Evolutionary conservation across 2,797 vertebrate species (phyloP).

Genomic region (Chaetophractus vellerosus): DNA sequence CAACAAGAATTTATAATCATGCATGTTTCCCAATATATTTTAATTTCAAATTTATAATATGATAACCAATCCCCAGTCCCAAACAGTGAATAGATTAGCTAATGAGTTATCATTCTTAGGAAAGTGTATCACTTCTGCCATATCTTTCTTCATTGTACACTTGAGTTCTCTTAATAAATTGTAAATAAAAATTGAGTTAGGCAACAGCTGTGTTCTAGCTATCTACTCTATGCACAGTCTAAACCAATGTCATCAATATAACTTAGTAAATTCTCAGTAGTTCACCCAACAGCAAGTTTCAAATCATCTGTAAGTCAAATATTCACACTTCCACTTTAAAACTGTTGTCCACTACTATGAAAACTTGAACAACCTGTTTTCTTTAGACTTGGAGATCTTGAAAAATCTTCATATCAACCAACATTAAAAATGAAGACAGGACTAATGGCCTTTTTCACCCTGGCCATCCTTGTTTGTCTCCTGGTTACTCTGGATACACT

Average conservation of each 20-base stretch:
- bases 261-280: background rate
- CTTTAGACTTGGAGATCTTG: background rate
- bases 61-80: background rate
- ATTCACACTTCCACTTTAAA: background rate
- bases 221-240: background rate
- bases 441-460: background rate
- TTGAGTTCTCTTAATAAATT: background rate
- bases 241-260: background rate
- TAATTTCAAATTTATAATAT: conserved; percentile 12
- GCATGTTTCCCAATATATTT: conserved; percentile 19
- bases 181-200: background rate
- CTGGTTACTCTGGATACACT: background rate
- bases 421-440: conserved; percentile 11
- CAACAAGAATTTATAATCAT: conserved; percentile 45
- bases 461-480: background rate
- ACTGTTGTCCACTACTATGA: background rate
- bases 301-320: conserved; percentile 2
- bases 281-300: background rate
- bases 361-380: background rate
- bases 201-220: background rate
- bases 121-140: background rate
- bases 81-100: background rate
- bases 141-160: background rate
- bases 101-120: background rate
- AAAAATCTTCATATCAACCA: conserved; percentile 12